Evolutionary conservation across 2,797 vertebrate species (phyloP), one percentile per base, ranked within the genome.

Genomic region (Karalla daura): DNA sequence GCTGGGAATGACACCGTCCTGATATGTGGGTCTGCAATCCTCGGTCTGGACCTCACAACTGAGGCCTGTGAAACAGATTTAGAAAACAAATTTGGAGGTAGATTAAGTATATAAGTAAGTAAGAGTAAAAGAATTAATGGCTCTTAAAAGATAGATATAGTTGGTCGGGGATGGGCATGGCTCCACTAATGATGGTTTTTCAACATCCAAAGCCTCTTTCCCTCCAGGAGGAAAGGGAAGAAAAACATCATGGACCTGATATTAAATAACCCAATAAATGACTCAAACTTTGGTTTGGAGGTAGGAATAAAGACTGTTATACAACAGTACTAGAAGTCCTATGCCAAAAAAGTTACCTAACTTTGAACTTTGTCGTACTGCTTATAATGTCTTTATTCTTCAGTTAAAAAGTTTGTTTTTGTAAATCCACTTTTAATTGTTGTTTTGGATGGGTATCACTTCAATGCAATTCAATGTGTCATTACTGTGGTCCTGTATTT

Each of bases 1-100:
- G 94, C 95, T 37, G 88, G 87, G 72, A 87, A 76, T 0, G 92
- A 90, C 43, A 93, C 75, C 0, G 92, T 92, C 70, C 96, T 73
- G 7, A 92, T 85, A 20, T 93, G 94, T 5, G 95, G 91, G 1
- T 88, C 90, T 52, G 86, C 88, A 52, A 93, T 93, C 58, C 86
- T 74, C 8, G 98, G 97, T 46, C 86, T 94, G 17, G 95, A 95
- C 68, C 74, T 81, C 33, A 76, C 25, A 49, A 70, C 55, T 45
- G 84, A 41, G 30, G 62, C 45, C 91, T 90, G 11, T 28, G 44
- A 6, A 43, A 51, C 37, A 46, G 1, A 58, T 53, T 50, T n/a
- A 28, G 9, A 21, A 58, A 64, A 62, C 11, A 47, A 2, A 65
- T 56, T 51, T 20, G 47, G 1, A 17, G 7, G 4, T 14, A 43